These are phyloP conservation scores for Cryptocheilus praepositus DNA, from an alignment of 2,888 invertebrate species.

Conservation along the genomic window DNA sequence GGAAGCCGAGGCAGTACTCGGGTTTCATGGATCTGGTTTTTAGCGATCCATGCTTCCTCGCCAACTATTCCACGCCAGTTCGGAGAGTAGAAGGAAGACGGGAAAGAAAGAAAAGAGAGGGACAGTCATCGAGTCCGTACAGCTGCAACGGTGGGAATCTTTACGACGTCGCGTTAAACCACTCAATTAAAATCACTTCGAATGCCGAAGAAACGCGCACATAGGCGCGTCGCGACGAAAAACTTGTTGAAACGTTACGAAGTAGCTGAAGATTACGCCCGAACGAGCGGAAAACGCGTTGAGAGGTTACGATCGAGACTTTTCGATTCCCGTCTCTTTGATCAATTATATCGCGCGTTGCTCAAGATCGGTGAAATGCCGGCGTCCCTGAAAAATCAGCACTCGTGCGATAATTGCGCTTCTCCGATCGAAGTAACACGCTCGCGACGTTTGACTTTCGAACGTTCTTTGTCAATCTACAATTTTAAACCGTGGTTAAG, in stretches of 20 bases:
- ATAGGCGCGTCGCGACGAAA: background rate
- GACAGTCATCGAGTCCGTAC: conserved; percentile 30
- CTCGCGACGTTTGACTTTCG: conserved; percentile 30
- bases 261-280: background rate
- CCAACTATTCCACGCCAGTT: conserved; percentile 30
- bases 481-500: background rate
- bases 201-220: background rate
- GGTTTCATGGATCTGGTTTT: conserved; percentile 57
- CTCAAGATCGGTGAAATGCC: background rate
- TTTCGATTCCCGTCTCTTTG: too few relatives aligned
- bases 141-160: conserved; percentile 49
- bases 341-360: too few relatives aligned
- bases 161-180: conserved; percentile 53
- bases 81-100: background rate
- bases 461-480: conserved; percentile 13
- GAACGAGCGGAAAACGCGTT: too few relatives aligned
- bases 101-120: conserved; percentile 2
- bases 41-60: conserved; percentile 37
- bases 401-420: too few relatives aligned
- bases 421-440: background rate
- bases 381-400: background rate
- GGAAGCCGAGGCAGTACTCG: conserved; percentile 46
- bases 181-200: conserved; percentile 52
- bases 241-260: background rate
- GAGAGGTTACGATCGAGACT: too few relatives aligned